Evolutionary conservation across 2,888 invertebrate species (phyloP).

Genomic region (Magallana nippona): DNA sequence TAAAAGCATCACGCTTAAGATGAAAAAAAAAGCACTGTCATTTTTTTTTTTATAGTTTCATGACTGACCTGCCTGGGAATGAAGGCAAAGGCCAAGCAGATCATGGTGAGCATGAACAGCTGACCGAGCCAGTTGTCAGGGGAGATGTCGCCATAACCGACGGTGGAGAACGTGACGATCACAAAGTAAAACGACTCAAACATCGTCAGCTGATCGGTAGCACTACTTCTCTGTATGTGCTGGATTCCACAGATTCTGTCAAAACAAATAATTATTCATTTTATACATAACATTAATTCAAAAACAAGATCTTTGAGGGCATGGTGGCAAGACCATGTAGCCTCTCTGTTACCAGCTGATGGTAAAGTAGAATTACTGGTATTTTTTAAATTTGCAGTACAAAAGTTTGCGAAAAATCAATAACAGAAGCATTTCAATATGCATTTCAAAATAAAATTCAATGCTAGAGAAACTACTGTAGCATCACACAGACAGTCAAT

Average conservation of each 20-base stretch:
- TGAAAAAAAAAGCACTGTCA: too few species aligned
- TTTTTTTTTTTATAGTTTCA: background rate
- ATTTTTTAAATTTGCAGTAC: too few species aligned
- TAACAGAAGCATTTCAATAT: too few species aligned
- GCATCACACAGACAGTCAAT: too few species aligned
- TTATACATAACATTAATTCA: background rate
- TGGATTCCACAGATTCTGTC: conserved; percentile 97
- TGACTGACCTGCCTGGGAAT: conserved; percentile 65
- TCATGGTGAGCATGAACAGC: conserved; percentile 70
- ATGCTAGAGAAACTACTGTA: too few species aligned
- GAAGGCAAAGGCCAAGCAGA: conserved; percentile 67
- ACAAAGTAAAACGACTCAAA: conserved; percentile 98
- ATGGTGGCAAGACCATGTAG: too few species aligned
- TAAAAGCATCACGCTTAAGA: too few species aligned
- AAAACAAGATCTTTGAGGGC: background rate
- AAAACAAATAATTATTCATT: background rate
- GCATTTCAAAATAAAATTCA: too few species aligned
- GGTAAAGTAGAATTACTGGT: too few species aligned
- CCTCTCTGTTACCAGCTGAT: too few species aligned
- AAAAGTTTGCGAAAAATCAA: too few species aligned
- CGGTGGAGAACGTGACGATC: conserved; percentile 90
- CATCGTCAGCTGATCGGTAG: conserved; percentile 88
- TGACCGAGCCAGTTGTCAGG: conserved; percentile 71
- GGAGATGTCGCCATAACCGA: conserved; percentile 69
- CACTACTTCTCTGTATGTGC: conserved; percentile 94